A percentile compares a stretch with the other conserved stretches of the same genome.
Evolutionary conservation across 2,113 vertebrate species (phyloP).

Genomic region (Anser cygnoides): DNA sequence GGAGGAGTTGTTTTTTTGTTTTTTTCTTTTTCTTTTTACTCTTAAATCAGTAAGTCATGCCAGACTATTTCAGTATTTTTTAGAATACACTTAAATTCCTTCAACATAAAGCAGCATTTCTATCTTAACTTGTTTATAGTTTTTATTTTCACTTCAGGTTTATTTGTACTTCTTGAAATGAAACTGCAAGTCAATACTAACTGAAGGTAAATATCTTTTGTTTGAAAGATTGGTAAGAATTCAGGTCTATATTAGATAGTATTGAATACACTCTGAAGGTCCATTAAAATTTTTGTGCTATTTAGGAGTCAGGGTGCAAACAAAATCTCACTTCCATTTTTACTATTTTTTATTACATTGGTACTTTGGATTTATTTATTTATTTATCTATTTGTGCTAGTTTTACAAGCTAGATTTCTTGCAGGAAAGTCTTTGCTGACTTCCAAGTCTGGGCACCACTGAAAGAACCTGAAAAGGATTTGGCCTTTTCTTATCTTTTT

Average conservation of each 20-base stretch:
- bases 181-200: not conserved
- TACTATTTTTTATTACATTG: not conserved
- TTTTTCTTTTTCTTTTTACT: not conserved
- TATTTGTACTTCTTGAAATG: not conserved
- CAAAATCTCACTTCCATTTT: not conserved
- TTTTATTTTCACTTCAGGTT: not conserved
- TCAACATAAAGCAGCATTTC: not conserved
- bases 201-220: not conserved
- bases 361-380: not conserved
- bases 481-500: not conserved
- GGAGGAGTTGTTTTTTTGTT: not conserved
- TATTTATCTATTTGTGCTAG: not conserved
- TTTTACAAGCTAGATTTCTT: not conserved
- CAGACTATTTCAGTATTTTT: not conserved
- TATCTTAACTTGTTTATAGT: not conserved
- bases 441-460: not conserved
- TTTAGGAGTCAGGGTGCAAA: not conserved
- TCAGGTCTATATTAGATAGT: not conserved
- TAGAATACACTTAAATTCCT: not conserved
- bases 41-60: not conserved
- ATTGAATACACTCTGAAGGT: not conserved
- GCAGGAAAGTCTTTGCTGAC: not conserved
- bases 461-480: not conserved
- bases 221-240: slow-evolving; percentile 7
- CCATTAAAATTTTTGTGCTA: not conserved